Conservation (phyloP, 2,888 invertebrate genomes). For the Noctua janthe region DNA sequence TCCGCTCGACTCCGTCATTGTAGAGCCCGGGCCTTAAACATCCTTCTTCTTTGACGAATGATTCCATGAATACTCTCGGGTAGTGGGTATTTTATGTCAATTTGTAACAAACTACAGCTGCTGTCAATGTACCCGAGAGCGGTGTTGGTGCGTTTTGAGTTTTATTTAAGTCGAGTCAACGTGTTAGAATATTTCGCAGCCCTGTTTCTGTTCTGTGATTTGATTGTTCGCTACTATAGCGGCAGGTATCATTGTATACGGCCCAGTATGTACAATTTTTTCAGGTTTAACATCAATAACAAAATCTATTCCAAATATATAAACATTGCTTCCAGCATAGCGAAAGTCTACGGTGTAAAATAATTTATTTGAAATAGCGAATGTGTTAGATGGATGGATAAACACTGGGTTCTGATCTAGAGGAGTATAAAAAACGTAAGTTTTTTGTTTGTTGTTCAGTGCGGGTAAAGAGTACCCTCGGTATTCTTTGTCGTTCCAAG, state of each 20-base stretch:
- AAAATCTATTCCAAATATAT: neutral
- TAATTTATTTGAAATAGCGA: neutral
- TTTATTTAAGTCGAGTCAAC: neutral
- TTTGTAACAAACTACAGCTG: too few relatives aligned
- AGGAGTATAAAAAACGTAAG: fast-evolving
- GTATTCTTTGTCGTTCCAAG: neutral
- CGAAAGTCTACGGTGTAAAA: neutral
- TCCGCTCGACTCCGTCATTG: too few relatives aligned
- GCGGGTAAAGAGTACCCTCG: neutral
- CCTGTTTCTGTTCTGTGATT: neutral
- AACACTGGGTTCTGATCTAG: neutral
- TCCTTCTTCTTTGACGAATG: too few relatives aligned
- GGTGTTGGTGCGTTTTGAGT: too few relatives aligned
- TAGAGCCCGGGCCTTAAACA: too few relatives aligned
- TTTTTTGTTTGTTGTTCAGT: neutral
- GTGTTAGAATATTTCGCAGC: neutral
- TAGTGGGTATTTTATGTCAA: too few relatives aligned
- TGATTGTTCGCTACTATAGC: neutral
- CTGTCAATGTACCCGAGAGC: too few relatives aligned
- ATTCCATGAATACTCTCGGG: too few relatives aligned
- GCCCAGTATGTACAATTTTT: neutral
- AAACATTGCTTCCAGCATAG: neutral
- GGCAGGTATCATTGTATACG: neutral
- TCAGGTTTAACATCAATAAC: fast-evolving
- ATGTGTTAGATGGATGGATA: neutral